These are phyloP conservation scores for Phyllotreta cruciferae DNA, from an alignment of 2,888 invertebrate species.

Conservation along the genomic window DNA sequence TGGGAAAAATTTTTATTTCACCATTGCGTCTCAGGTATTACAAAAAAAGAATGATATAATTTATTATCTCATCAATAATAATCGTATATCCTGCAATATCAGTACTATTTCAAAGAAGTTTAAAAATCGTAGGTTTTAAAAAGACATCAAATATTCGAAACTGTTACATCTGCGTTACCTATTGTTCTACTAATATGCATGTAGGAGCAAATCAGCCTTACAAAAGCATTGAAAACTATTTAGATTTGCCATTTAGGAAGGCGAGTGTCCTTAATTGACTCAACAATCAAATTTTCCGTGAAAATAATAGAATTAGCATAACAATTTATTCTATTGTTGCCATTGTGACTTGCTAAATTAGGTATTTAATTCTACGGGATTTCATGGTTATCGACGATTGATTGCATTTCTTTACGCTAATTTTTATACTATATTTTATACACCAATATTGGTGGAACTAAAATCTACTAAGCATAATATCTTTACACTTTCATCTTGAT, in stretches of 20 bases:
- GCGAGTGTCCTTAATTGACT: constrained; percentile 23
- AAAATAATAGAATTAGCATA: constrained; percentile 30
- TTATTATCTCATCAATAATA: too few relatives aligned
- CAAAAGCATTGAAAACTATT: constrained; percentile 11
- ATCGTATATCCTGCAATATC: too few relatives aligned
- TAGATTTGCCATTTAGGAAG: constrained; percentile 5
- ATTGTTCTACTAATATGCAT: constrained; percentile 10
- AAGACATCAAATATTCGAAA: background rate
- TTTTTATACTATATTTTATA: background rate
- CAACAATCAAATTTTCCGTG: constrained; percentile 26
- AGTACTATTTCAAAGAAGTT: too few relatives aligned
- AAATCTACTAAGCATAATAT: too few relatives aligned
- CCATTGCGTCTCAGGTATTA: background rate
- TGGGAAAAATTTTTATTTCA: constrained; percentile 13
- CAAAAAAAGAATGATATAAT: too few relatives aligned
- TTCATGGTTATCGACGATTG: constrained; percentile 11
- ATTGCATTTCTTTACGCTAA: background rate
- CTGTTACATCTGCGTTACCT: constrained; percentile 1
- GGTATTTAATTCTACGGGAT: constrained; percentile 7
- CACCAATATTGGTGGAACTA: too few relatives aligned
- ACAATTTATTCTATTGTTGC: constrained; percentile 25
- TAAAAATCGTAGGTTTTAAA: background rate
- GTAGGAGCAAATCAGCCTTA: constrained; percentile 2
- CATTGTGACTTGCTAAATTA: constrained; percentile 14
- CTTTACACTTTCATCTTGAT: too few relatives aligned